Conservation (phyloP, 2,113 vertebrate species). For the Circaetus cinerascens region DNA sequence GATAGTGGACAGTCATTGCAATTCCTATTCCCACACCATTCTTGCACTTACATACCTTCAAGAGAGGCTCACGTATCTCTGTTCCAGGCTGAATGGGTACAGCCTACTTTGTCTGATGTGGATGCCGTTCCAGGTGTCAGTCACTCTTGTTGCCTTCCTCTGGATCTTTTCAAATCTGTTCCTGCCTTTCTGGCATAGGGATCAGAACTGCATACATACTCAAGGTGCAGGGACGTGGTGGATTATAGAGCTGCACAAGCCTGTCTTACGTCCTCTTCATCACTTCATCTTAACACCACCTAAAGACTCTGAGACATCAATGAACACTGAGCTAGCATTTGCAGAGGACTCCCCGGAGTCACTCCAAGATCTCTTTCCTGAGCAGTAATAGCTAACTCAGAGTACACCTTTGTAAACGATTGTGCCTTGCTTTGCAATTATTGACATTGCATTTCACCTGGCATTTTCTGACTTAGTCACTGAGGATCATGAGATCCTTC, state of each 20-base stretch:
- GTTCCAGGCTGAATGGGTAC: not conserved
- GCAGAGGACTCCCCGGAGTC: not conserved
- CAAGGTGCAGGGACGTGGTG: rapidly evolving
- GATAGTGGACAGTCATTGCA: not conserved
- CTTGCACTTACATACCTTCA: too few relatives aligned
- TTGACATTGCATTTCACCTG: not conserved
- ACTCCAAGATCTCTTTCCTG: not conserved
- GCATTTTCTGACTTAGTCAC: not conserved
- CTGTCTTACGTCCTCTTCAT: not conserved
- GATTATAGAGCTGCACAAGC: not conserved
- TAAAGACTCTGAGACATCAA: not conserved
- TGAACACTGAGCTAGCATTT: not conserved
- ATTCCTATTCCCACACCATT: not conserved
- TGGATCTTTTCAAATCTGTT: not conserved
- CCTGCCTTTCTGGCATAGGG: not conserved
- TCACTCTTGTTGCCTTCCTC: not conserved
- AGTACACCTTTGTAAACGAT: not conserved
- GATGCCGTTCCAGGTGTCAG: not conserved
- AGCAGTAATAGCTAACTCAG: not conserved
- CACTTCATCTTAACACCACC: not conserved
- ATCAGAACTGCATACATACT: rapidly evolving
- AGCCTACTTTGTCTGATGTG: not conserved
- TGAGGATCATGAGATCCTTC: not conserved
- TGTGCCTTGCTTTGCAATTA: not conserved
- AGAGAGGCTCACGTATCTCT: not conserved